These are phyloP conservation scores for Ruditapes philippinarum DNA, from an alignment of 1,140 invertebrate genomes.

Conservation along the genomic window DNA sequence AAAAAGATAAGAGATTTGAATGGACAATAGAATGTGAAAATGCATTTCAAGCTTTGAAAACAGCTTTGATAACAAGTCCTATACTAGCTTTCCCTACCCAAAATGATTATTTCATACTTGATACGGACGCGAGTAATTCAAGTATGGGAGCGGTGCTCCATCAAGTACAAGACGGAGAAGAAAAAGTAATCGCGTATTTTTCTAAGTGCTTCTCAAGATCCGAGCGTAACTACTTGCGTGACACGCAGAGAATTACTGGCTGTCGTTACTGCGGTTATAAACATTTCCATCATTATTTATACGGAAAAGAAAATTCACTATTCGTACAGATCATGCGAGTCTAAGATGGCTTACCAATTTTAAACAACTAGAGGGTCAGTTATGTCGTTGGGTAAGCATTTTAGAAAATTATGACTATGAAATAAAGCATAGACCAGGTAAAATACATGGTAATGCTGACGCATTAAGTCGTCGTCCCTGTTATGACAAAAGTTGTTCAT, in stretches of 20 bases:
- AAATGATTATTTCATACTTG: slow-evolving; percentile 79
- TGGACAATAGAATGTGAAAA: too few relatives aligned
- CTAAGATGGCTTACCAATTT: slow-evolving; percentile 48
- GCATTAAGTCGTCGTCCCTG: slow-evolving; percentile 62
- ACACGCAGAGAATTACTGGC: slow-evolving; percentile 57
- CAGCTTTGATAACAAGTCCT: too few relatives aligned
- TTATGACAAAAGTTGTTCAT: too few relatives aligned
- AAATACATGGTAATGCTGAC: slow-evolving; percentile 78
- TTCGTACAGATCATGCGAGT: slow-evolving; percentile 6
- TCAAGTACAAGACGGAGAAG: slow-evolving; percentile 78
- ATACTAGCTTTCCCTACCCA: slow-evolving; percentile 73
- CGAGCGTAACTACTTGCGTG: slow-evolving; percentile 40
- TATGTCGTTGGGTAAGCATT: too few relatives aligned
- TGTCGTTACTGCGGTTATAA: slow-evolving; percentile 56
- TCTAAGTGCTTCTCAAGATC: slow-evolving; percentile 16
- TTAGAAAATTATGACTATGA: too few relatives aligned
- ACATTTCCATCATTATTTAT: slow-evolving; percentile 29
- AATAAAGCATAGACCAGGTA: too few relatives aligned
- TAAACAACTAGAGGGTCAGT: too few relatives aligned
- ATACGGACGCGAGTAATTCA: slow-evolving; percentile 84
- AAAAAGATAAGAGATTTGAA: too few relatives aligned
- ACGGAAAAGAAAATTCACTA: neutral
- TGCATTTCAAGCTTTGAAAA: too few relatives aligned
- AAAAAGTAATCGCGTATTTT: slow-evolving; percentile 37
- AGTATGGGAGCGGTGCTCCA: slow-evolving; percentile 80